Percentiles rank a stretch among this genome's conserved stretches.
Evolutionary conservation across 2,888 invertebrate genomes (phyloP).

Genomic region (Aporophyla lueneburgensis): DNA sequence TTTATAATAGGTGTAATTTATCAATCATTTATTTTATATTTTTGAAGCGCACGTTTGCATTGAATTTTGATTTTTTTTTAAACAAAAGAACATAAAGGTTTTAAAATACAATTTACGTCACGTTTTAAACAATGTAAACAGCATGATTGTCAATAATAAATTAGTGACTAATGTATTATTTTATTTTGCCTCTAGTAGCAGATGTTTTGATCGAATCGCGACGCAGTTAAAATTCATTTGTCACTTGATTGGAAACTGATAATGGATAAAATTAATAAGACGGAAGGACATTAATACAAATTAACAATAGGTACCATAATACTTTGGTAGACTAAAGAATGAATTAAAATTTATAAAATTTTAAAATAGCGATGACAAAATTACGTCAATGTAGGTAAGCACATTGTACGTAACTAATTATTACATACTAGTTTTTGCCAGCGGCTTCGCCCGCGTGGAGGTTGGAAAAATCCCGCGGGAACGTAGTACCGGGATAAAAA

Average conservation of each 20-base stretch:
- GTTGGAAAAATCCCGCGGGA: no score
- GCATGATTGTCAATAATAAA: conserved; percentile 21
- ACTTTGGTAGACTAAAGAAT: background rate
- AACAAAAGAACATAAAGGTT: background rate
- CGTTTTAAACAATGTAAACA: conserved; percentile 6
- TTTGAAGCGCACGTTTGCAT: background rate
- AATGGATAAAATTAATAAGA: conserved; percentile 31
- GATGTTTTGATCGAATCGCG: conserved; percentile 41
- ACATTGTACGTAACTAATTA: no score
- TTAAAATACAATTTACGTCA: conserved; percentile 3
- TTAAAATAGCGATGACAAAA: conserved; percentile 35
- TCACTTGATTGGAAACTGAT: conserved; percentile 40
- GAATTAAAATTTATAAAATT: conserved; percentile 13
- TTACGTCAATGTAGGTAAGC: background rate
- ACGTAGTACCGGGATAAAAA: no score
- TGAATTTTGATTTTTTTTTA: background rate
- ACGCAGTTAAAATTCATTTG: conserved; percentile 43
- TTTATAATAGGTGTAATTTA: conserved; percentile 6
- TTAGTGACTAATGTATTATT: conserved; percentile 35
- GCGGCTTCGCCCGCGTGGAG: no score
- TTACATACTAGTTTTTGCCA: no score
- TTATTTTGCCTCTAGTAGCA: conserved; percentile 26
- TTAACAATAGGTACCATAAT: conserved; percentile 31
- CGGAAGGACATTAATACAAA: conserved; percentile 53
- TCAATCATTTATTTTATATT: conserved; percentile 6